These are phyloP conservation scores for Penaeus indicus DNA, from an alignment of 1,140 invertebrate genomes.

Conservation along the genomic window DNA sequence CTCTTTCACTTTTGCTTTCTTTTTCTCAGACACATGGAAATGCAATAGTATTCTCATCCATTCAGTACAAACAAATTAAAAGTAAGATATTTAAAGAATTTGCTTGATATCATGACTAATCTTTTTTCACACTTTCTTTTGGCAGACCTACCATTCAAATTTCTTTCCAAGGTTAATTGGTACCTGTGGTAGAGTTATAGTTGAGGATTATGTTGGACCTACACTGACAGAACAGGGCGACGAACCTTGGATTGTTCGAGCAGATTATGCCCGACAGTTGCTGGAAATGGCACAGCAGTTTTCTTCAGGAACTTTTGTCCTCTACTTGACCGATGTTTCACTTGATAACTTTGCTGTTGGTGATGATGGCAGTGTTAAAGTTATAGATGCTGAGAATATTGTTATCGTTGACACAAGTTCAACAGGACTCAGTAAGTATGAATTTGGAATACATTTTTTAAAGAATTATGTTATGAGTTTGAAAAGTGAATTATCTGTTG, in stretches of 20 bases:
- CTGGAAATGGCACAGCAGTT: conserved; percentile 70
- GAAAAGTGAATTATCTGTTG: too few relatives aligned
- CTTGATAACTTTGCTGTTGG: conserved; percentile 71
- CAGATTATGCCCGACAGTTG: conserved; percentile 71
- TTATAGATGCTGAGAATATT: conserved; percentile 72
- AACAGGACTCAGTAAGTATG: conserved; percentile 41
- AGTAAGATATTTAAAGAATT: conserved; percentile 22
- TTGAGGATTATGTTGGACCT: conserved; percentile 70
- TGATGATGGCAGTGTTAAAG: conserved; percentile 68
- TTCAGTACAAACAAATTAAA: background rate
- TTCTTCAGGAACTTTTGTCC: conserved; percentile 69
- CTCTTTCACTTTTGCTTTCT: too few relatives aligned
- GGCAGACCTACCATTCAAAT: conserved; percentile 60
- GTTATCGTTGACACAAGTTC: conserved; percentile 70
- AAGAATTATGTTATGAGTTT: too few relatives aligned
- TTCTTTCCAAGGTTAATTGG: conserved; percentile 72
- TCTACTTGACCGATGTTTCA: conserved; percentile 72
- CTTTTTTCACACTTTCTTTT: background rate
- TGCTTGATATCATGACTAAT: background rate
- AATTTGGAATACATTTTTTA: too few relatives aligned
- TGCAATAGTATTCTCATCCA: too few relatives aligned
- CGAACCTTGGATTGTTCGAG: conserved; percentile 69
- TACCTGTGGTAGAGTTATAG: conserved; percentile 71
- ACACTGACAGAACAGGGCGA: conserved; percentile 69
- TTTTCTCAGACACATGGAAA: too few relatives aligned